A percentile compares a stretch with the other conserved stretches of the same genome.
These are phyloP conservation scores for Aplochiton taeniatus DNA, from an alignment of 2,797 vertebrate species.

Conservation along the genomic window DNA sequence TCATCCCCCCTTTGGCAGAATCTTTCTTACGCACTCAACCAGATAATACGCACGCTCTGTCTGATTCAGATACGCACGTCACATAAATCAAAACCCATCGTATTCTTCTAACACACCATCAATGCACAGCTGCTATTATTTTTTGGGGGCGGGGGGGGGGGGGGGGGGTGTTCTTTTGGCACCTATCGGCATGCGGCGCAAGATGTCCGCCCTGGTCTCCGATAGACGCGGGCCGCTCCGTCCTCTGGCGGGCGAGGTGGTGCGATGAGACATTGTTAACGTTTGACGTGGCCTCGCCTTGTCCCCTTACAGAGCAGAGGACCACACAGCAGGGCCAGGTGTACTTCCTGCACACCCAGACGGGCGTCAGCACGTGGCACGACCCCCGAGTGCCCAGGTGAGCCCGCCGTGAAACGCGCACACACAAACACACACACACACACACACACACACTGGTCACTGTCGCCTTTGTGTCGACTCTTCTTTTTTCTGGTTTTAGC, in stretches of 20 bases:
- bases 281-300: too few relatives aligned
- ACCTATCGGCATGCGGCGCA: too few relatives aligned
- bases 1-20: not conserved
- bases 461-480: too few relatives aligned
- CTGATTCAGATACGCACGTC: not conserved
- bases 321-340: constrained; percentile 98
- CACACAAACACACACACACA: too few relatives aligned
- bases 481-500: too few relatives aligned
- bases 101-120: not conserved
- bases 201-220: too few relatives aligned
- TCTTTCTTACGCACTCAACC: not conserved
- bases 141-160: too few relatives aligned
- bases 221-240: too few relatives aligned
- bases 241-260: too few relatives aligned
- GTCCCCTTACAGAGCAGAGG: constrained; percentile 86
- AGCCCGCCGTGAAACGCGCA: constrained; percentile 10
- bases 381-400: constrained; percentile 97
- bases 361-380: constrained; percentile 98
- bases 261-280: too few relatives aligned
- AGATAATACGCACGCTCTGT: not conserved
- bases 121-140: not conserved
- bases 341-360: constrained; percentile 98
- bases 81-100: not conserved
- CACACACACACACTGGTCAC: too few relatives aligned
- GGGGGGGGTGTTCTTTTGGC: too few relatives aligned